Evolutionary conservation across 2,113 vertebrate genomes (phyloP).

Genomic region (Orientallactaga bullata): DNA sequence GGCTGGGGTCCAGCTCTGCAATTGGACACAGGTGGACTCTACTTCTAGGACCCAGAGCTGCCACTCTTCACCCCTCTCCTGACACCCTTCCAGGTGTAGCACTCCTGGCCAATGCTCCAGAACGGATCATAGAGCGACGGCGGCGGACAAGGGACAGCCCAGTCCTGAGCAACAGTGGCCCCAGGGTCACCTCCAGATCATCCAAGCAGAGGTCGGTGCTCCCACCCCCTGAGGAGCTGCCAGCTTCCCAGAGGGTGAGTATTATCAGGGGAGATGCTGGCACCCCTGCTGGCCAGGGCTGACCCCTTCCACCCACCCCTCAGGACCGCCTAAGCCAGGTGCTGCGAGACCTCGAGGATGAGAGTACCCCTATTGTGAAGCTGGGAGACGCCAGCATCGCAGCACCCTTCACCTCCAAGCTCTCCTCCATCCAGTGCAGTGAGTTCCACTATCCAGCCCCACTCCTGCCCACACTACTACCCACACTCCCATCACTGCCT

Average conservation of each 20-base stretch:
- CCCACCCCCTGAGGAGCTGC: conserved; percentile 93
- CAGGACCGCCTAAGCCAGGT: conserved; percentile 97
- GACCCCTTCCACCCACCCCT: neutral
- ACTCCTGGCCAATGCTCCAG: conserved; percentile 94
- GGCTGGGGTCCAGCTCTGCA: neutral
- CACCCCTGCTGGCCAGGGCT: conserved; percentile 75
- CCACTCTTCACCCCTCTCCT: neutral
- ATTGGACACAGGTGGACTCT: neutral
- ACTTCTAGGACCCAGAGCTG: too few relatives aligned
- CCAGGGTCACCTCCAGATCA: conserved; percentile 89
- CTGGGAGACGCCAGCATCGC: conserved; percentile 98
- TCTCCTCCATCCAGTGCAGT: conserved; percentile 99
- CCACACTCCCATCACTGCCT: rapidly evolving
- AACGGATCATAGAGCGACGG: conserved; percentile 91
- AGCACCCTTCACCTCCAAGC: conserved; percentile 98
- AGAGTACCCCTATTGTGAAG: conserved; percentile 95
- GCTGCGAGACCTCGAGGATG: conserved; percentile 96
- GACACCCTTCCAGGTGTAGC: conserved; percentile 91
- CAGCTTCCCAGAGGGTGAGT: conserved; percentile 92
- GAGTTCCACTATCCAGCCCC: conserved; percentile 73
- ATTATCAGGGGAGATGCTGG: rapidly evolving
- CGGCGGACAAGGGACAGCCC: conserved; percentile 88
- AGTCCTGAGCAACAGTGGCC: conserved; percentile 73
- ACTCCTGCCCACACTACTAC: neutral
- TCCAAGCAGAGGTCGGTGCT: conserved; percentile 90